Evolutionary conservation across 2,113 vertebrate species (phyloP).

Genomic region (Maccullochella peelii): DNA sequence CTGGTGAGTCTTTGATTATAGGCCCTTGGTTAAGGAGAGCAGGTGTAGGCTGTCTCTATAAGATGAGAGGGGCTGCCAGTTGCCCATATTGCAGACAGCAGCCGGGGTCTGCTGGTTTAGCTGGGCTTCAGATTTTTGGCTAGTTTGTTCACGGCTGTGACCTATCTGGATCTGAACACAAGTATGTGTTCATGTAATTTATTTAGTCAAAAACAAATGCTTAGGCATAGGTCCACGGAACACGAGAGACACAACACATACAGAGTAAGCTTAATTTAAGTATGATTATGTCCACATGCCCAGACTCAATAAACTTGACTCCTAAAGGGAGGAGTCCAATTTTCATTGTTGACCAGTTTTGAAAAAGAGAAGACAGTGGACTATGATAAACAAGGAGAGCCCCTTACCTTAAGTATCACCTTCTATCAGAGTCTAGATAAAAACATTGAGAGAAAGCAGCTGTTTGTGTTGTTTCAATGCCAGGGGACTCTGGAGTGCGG

Average conservation of each 20-base stretch:
- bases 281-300: neutral
- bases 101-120: slow-evolving; percentile 48
- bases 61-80: slow-evolving; percentile 39
- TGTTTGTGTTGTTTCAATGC: slow-evolving; percentile 49
- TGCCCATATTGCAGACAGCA: slow-evolving; percentile 36
- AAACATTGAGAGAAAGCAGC: slow-evolving; percentile 47
- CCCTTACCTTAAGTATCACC: slow-evolving; percentile 18
- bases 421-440: slow-evolving; percentile 35
- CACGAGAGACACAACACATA: neutral
- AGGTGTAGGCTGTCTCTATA: slow-evolving; percentile 57
- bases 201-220: slow-evolving; percentile 9
- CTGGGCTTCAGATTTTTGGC: slow-evolving; percentile 32
- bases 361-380: neutral
- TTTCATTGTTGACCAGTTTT: neutral
- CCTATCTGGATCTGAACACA: slow-evolving; percentile 3
- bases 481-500: slow-evolving; percentile 32
- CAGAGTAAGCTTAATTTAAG: neutral
- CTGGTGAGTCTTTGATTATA: slow-evolving; percentile 37
- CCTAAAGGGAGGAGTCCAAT: neutral
- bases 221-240: neutral
- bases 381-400: slow-evolving; percentile 5
- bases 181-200: slow-evolving; percentile 1
- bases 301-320: neutral
- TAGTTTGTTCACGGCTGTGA: slow-evolving; percentile 1
- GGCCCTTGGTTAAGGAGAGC: slow-evolving; percentile 44